Base-by-base conservation (phyloP, 2,113 vertebrate species). In the Microcebus murinus region DNA sequence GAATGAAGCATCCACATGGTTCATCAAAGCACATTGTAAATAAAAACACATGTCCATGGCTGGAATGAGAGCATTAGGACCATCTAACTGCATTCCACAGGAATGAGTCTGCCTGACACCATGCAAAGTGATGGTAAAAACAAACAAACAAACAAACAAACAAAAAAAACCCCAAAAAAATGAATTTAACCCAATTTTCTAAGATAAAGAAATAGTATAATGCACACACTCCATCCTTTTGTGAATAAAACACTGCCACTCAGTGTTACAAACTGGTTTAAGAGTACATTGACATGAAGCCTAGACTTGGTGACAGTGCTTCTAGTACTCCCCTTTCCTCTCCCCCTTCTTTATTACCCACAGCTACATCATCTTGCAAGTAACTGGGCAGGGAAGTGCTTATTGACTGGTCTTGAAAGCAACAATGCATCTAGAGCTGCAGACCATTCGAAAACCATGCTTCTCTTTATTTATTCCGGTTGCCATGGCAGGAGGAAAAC, bases 401-500 rank as follows among this genome's bases (percentile, higher is more conserved):
- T 59, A 74, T 21, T 29, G 71, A 34, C 71, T 65, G 93, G 34
- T 59, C 74, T 93, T n/a, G 55, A 61, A 59, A 87, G 74, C 36
- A 20, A 15, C 15, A 68, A 7, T 8, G 55, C 55, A 42, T 89
- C 88, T 93, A 85, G 87, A 94, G 73, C 74, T 52, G 63, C 59
- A 93, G 73, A 55, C 31, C 21, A 84, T 94, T 87, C 15, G 59
- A 86, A 97, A 97, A 88, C 61, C 80, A 95, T 1, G 21, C 45
- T 95, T 86, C 85, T 91, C 57, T 94, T 91, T 96, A 55, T 96
- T 97, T 97, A 90, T 83, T 52, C 31, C 50, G 29, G 96, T 95
- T 95, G 95, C 95, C 93, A 97, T 95, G 92, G 96, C 86, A 79
- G 96, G 65, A 93, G 9, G 63, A 76, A 97, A 98, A 97, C 42